These are phyloP conservation scores for Trypoxylon attenuatum DNA, from an alignment of 2,888 invertebrate species.

Conservation along the genomic window DNA sequence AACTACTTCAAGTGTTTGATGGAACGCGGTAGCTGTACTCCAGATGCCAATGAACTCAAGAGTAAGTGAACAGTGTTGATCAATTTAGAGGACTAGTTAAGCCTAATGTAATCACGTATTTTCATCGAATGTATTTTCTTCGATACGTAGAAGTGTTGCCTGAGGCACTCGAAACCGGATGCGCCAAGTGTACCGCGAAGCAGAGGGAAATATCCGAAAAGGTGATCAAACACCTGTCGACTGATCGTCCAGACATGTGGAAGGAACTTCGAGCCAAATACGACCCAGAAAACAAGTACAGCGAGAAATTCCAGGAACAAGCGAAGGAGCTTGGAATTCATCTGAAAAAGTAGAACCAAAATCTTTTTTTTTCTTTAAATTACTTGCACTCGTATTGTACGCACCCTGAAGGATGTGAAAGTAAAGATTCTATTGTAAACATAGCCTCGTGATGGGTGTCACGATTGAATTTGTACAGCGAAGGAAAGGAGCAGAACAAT, in stretches of 20 bases:
- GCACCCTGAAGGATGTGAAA: background rate
- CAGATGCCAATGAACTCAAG: constrained; percentile 82
- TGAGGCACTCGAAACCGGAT: constrained; percentile 82
- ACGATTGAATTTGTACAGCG: too few species aligned
- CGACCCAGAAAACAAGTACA: constrained; percentile 82
- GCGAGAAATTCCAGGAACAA: constrained; percentile 79
- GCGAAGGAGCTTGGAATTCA: constrained; percentile 66
- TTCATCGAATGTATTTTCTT: background rate
- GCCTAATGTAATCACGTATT: too few species aligned
- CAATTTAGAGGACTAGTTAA: too few species aligned
- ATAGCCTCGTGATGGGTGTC: too few species aligned
- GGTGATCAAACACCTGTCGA: constrained; percentile 79
- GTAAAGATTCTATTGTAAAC: too few species aligned
- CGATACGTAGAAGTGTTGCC: constrained; percentile 74
- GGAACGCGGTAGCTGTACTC: constrained; percentile 79
- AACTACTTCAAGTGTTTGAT: constrained; percentile 82
- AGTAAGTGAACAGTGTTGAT: constrained; percentile 79
- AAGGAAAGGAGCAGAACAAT: too few species aligned
- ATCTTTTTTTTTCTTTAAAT: too few species aligned
- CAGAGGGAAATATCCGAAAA: constrained; percentile 80
- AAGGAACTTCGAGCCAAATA: constrained; percentile 80
- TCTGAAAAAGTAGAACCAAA: too few species aligned
- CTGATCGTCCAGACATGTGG: constrained; percentile 78
- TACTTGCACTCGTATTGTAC: background rate
- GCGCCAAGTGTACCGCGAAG: constrained; percentile 80